Base-by-base conservation (phyloP, 2,888 invertebrate genomes). In the Mesorhabditis belari region DNA sequence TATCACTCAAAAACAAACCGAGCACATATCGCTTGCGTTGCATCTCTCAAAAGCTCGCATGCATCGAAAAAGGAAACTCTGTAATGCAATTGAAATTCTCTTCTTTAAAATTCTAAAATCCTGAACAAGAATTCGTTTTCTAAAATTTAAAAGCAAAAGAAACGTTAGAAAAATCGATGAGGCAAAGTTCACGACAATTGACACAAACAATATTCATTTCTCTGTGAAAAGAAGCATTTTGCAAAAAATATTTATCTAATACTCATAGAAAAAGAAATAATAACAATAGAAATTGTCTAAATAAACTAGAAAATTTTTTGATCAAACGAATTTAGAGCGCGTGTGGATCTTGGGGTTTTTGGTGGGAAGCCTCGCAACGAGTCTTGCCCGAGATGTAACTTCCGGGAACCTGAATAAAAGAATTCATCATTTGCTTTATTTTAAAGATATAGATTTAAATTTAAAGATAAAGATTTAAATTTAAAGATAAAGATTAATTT, bases 301-400 rank as follows among this genome's bases (percentile, higher is more conserved):
- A 35, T 35, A n/a, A 35, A n/a, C 12, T 35, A n/a, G 44, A n/a
- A n/a, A 35, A 35, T 17, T 17, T n/a, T n/a, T n/a, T n/a, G n/a
- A 35, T 35, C 44, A n/a, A 27, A 12, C 57, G n/a, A 44, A 50
- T 57, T 56, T 58, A 62, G 58, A 62, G 56, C 29, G 58, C 44
- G 21, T 44, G 53, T 57, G 53, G 55, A 44, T 63, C 70, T 49
- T 64, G 64, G 50, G 64, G 62, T 44, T 63, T 68, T 59, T 67
- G 67, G 28, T 65, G 63, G 25, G 60, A 63, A 24, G 70, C 75
- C 55, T 59, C 21, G 66, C 68, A 67, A 24, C 55, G 58, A 28
- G 75, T 73, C 19, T 70, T 70, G 57, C 66, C 67, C 44, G 74
- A 74, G 23, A 74, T 72, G 65, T 61, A 74, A 56, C 72, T 72